These are phyloP conservation scores for Mactromeris polynyma DNA, from an alignment of 2,888 invertebrate species.

Conservation along the genomic window DNA sequence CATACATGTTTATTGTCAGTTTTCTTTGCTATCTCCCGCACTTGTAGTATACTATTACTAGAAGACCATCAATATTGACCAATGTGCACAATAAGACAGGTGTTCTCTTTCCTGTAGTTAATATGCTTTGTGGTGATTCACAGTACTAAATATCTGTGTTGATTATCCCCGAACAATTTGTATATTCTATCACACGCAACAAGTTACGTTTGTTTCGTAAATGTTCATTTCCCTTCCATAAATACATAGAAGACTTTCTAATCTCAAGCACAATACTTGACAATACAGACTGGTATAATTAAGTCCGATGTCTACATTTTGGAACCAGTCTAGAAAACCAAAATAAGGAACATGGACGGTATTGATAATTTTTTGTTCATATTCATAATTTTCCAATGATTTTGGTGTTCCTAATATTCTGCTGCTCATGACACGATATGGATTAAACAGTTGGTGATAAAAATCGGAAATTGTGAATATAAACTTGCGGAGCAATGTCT, in stretches of 20 bases:
- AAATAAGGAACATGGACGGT: constrained; percentile 64
- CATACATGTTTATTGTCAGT: too few relatives aligned
- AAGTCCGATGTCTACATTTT: neutral
- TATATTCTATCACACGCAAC: neutral
- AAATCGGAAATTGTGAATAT: neutral
- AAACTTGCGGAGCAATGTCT: constrained; percentile 46
- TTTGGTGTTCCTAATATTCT: neutral
- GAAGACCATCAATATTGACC: too few relatives aligned
- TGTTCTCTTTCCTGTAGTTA: neutral
- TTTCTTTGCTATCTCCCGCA: too few relatives aligned
- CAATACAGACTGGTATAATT: neutral
- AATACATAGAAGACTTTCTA: neutral
- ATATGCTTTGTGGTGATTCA: neutral
- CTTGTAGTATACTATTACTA: too few relatives aligned
- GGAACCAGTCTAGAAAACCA: constrained; percentile 57
- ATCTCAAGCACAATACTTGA: neutral
- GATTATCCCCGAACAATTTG: neutral
- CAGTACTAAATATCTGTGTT: neutral
- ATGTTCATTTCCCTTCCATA: neutral
- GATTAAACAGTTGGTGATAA: constrained; percentile 2
- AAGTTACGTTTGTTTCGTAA: neutral
- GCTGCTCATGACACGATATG: neutral
- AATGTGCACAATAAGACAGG: neutral
- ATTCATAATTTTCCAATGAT: constrained; percentile 37
- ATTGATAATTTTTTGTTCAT: constrained; percentile 34